Base-by-base conservation (phyloP, 2,888 invertebrate genomes). In the Protophormia terraenovae region DNA sequence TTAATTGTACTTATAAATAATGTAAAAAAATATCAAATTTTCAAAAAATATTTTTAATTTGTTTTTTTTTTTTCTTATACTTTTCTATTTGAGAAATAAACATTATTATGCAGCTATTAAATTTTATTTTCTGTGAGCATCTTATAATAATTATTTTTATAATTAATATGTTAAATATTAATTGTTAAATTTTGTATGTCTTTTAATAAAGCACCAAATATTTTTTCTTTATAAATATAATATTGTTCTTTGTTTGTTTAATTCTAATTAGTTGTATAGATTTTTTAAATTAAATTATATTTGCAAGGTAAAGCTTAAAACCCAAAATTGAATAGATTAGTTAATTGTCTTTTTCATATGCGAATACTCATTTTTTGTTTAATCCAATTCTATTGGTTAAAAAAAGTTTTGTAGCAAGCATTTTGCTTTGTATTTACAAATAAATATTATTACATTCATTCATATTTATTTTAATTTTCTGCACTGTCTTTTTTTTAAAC, bases 1-100 rank as follows among this genome's bases (percentile, higher is more conserved):
- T 22, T 75, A 45, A 32, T 82, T 32, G 29, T 71, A 82, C 67
- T 76, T 82, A 83, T 47, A 29, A 24, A 53, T 82, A 64, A 71
- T 55, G 71, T 83, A 83, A 77, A 83, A 80, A 83, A 83, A 83
- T 83, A 83, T 83, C 76, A 83, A 83, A 76, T 64, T 71, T 83
- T 76, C 27, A 76, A 82, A 73, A 82, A 69, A 55, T 71, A 27
- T 60, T 75, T 24, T 53, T 35, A 45, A 35, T 16, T 24, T n/a
- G 22, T 50, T 4, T 16, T 12, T 3, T n/a, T 3, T n/a, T 60
- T 35, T 69, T 8, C 4, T 58, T 58, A 14, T 19, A 35, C 22
- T 3, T 27, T 55, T 41, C 32, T 55, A 45, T 58, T 67, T 55
- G 45, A 76, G 62, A 62, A 35, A 69, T 16, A 66, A 55, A 67